These are phyloP conservation scores for Orycteropus afer DNA, from an alignment of 2,113 vertebrate genomes.

Conservation along the genomic window DNA sequence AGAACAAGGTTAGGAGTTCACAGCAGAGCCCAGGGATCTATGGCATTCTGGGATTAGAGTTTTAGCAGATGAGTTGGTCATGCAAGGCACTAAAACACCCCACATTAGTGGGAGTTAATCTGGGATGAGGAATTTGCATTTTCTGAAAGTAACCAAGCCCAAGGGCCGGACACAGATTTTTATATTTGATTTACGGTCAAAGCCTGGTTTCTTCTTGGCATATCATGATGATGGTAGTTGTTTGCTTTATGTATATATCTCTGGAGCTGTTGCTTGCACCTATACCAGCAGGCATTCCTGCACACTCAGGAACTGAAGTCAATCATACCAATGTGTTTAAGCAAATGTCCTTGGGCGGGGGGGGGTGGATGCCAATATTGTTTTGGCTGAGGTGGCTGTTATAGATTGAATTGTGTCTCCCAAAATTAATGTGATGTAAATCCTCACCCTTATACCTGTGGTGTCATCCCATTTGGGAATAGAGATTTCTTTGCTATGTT, in stretches of 20 bases:
- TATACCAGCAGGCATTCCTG: background rate
- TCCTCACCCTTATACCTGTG: background rate
- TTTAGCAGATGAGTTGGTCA: constrained; percentile 76
- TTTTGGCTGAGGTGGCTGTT: background rate
- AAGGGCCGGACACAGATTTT: background rate
- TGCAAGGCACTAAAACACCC: constrained; percentile 65
- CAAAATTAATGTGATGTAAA: background rate
- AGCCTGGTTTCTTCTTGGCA: background rate
- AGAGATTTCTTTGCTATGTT: background rate
- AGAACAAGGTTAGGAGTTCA: constrained; percentile 83
- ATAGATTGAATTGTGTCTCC: background rate
- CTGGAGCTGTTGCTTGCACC: background rate
- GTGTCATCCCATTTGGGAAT: background rate
- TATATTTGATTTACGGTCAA: background rate
- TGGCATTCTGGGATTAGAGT: constrained; percentile 65
- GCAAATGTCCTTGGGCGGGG: background rate
- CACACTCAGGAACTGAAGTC: no score
- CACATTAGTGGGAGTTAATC: constrained; percentile 54
- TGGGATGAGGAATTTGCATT: background rate
- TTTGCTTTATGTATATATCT: background rate
- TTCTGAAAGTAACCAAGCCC: background rate
- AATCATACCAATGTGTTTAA: background rate
- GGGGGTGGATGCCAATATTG: background rate
- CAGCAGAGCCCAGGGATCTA: constrained; percentile 67
- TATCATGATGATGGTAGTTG: background rate